A percentile compares a stretch with the other conserved stretches of the same genome.
These are phyloP conservation scores for Acanthococcus lagerstroemiae DNA, from an alignment of 2,888 invertebrate species.

Conservation along the genomic window DNA sequence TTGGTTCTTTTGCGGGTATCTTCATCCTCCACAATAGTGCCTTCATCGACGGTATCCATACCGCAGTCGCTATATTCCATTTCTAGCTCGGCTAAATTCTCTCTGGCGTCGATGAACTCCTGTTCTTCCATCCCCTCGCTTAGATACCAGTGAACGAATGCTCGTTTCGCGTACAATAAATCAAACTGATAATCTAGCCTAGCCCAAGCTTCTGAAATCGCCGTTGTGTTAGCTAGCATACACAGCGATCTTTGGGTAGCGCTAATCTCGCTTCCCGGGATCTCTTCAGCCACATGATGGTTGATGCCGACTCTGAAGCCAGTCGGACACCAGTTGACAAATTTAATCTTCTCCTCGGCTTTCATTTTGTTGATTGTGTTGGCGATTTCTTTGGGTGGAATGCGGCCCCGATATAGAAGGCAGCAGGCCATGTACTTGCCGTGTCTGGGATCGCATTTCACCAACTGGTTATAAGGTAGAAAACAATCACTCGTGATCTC, in stretches of 20 bases:
- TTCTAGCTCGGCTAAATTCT: slow-evolving; percentile 6
- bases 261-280: slow-evolving; percentile 4
- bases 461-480: slow-evolving; percentile 8
- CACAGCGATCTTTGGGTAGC: slow-evolving; percentile 4
- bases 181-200: slow-evolving; percentile 16
- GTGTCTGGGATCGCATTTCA: slow-evolving; percentile 5
- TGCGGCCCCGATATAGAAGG: slow-evolving; percentile 4
- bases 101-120: slow-evolving; percentile 10
- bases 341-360: not conserved
- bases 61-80: not conserved
- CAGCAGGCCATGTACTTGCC: slow-evolving; percentile 15
- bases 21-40: too few relatives aligned
- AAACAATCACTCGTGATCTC: not conserved
- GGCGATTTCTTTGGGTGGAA: slow-evolving; percentile 11
- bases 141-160: slow-evolving; percentile 8
- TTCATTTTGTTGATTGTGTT: not conserved
- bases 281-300: not conserved
- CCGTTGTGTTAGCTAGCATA: slow-evolving; percentile 4
- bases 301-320: slow-evolving; percentile 18
- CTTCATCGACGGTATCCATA: too few relatives aligned
- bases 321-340: slow-evolving; percentile 18
- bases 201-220: slow-evolving; percentile 13
- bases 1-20: too few relatives aligned
- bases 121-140: slow-evolving; percentile 19
- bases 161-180: slow-evolving; percentile 17